These are phyloP conservation scores for Cepaea nemoralis DNA, from an alignment of 1,140 invertebrate genomes.

Conservation along the genomic window DNA sequence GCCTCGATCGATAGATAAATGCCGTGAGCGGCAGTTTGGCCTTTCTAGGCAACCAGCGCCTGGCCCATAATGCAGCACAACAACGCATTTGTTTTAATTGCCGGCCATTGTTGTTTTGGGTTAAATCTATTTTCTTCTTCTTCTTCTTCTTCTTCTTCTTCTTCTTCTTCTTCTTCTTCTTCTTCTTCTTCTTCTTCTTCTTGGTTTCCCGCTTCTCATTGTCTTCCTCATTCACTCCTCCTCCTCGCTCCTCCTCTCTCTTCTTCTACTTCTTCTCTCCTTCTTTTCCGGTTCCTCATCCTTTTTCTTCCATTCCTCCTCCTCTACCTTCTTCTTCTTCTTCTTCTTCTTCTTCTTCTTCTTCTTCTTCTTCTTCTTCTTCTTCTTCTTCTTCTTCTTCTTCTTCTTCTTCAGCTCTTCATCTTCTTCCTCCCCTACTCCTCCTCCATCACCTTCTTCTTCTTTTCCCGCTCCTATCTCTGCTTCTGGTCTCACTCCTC, in stretches of 20 bases:
- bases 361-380: background rate
- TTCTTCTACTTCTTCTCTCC: constrained; percentile 5
- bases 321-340: background rate
- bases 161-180: background rate
- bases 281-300: background rate
- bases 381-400: too few species aligned
- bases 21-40: background rate
- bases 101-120: background rate
- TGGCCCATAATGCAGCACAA: background rate
- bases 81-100: background rate
- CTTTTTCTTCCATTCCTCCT: background rate
- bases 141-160: constrained; percentile 13
- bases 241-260: background rate
- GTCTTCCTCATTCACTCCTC: too few species aligned
- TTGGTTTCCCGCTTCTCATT: too few species aligned
- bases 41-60: background rate
- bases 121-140: background rate
- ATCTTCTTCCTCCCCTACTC: background rate
- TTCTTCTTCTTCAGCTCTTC: background rate
- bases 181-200: too few species aligned
- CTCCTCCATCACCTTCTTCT: background rate
- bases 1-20: background rate
- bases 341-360: background rate
- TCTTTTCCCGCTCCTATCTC: constrained; percentile 9
- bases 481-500: background rate